Base-by-base conservation (phyloP, 2,797 vertebrate genomes). In the Mycteria americana region DNA sequence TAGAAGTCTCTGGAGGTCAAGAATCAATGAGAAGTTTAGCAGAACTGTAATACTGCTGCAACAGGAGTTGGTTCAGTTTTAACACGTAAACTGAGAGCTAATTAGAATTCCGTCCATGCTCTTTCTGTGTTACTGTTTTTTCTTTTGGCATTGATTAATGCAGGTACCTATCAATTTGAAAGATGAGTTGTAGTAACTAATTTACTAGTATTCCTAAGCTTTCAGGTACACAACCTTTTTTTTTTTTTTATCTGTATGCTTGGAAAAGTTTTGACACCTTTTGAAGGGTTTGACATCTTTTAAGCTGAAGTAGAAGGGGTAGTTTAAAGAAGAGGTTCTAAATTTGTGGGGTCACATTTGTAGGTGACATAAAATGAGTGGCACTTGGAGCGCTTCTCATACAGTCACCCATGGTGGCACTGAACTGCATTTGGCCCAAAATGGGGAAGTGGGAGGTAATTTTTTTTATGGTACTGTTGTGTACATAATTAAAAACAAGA, bases 101-200 rank as follows among this genome's bases (percentile, higher is more conserved):
- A 57, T 88, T 94, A 73, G 69, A 62, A 81, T 91, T 88, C 87
- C 23, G 9, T 65, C 86, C 75, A 3, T 95, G 59, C 1, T 84
- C 30, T 81, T 94, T 80, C 70, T 57, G 22, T 74, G 7, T 87
- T 76, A 53, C 25, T 77, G 30, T 50, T 78, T 93, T 79, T 88
- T 63, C 50, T 91, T 79, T 56, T 87, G 57, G 43, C 70, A 73
- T 93, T 91, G 91, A 83, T 93, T 48, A 95, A 91, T 91, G 45
- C 51, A 68, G 57, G 50, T 91, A 79, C 57, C 41, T 41, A 63
- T 91, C 57, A 67, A 37, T 89, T 62, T 83, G 60, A 56, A 94
- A 91, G 73, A 56, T 35, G 10, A 68, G 33, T 87, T 48, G 93
- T 62, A 45, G 24, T 60, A 43, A 62, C 72, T 89, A 37, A 85